These are phyloP conservation scores for Heterodera schachtii DNA, from an alignment of 1,140 invertebrate species.

Conservation along the genomic window DNA sequence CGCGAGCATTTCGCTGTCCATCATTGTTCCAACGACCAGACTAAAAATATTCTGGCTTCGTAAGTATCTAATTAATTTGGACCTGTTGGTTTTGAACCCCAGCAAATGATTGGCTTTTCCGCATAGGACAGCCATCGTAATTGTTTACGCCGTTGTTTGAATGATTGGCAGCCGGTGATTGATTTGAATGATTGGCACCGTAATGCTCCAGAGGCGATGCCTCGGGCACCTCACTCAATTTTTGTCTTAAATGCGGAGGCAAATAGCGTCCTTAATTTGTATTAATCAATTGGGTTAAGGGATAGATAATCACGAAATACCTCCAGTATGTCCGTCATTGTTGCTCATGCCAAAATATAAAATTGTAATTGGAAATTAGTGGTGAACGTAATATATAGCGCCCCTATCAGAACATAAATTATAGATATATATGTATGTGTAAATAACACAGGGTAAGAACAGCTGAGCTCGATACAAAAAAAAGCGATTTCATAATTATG, in stretches of 20 bases:
- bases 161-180: conserved; percentile 20
- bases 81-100: conserved; percentile 43
- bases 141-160: conserved; percentile 11
- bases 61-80: conserved; percentile 5
- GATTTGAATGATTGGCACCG: conserved; percentile 9
- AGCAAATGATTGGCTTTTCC: conserved; percentile 53
- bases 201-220: conserved; percentile 26
- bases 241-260: conserved; percentile 51
- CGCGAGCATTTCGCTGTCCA: conserved; percentile 17
- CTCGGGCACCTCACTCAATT: conserved; percentile 37
- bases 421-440: too few species aligned
- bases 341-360: conserved; percentile 2
- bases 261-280: conserved; percentile 41
- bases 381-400: too few species aligned
- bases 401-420: too few species aligned
- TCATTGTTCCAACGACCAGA: conserved; percentile 20
- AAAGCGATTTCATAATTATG: too few species aligned
- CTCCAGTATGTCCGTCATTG: conserved; percentile 6
- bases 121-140: conserved; percentile 41
- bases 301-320: not conserved
- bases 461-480: too few species aligned
- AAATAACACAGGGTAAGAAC: too few species aligned
- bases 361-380: not conserved
- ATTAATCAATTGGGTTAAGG: not conserved
- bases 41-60: not conserved